Conservation (phyloP, 2,797 vertebrate species). For the Phataginus tricuspis region DNA sequence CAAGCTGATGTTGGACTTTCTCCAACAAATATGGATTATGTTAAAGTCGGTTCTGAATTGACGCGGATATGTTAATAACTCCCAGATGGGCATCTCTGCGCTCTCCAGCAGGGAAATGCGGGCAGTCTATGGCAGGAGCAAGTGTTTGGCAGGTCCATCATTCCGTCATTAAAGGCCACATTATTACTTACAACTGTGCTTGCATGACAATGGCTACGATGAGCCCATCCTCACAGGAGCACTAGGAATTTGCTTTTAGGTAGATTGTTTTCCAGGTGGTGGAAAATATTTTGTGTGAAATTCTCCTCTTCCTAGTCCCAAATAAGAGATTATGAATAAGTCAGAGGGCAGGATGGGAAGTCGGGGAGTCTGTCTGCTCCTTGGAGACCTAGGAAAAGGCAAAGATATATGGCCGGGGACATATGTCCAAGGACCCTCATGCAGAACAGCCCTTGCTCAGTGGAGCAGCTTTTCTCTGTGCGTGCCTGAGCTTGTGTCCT, state of each 20-base stretch:
- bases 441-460: neutral
- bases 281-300: slow-evolving; percentile 76
- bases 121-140: slow-evolving; percentile 93
- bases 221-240: slow-evolving; percentile 87
- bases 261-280: slow-evolving; percentile 79
- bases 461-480: neutral
- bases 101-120: slow-evolving; percentile 92
- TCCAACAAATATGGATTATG: slow-evolving; percentile 99
- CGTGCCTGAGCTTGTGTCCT: neutral
- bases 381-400: neutral
- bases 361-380: neutral
- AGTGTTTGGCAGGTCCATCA: slow-evolving; percentile 99
- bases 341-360: neutral
- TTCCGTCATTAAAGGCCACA: slow-evolving; percentile 99
- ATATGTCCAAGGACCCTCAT: neutral
- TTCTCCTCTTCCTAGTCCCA: neutral
- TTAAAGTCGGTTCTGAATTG: slow-evolving; percentile 98
- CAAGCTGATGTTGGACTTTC: slow-evolving; percentile 95
- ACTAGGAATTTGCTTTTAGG: slow-evolving; percentile 73
- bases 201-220: slow-evolving; percentile 97
- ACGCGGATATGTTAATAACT: slow-evolving; percentile 99
- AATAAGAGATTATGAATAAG: slow-evolving; percentile 25
- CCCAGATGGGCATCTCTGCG: slow-evolving; percentile 96
- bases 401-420: neutral
- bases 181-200: slow-evolving; percentile 99